Conservation (phyloP, 2,888 invertebrate genomes). For the Lumbricus terrestris region DNA sequence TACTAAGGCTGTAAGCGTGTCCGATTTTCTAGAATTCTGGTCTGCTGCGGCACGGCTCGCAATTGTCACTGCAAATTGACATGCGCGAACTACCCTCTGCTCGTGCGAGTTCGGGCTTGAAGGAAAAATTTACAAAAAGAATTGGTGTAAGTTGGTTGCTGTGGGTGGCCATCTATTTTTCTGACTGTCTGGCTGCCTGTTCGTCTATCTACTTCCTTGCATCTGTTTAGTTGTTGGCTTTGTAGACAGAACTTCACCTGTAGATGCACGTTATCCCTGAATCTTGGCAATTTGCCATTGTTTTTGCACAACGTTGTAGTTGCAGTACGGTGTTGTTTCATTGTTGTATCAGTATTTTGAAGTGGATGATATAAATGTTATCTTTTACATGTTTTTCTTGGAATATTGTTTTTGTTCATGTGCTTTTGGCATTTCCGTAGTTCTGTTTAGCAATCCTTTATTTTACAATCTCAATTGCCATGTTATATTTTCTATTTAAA, state of each 20-base stretch:
- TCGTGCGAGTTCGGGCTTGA: neutral
- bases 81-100: constrained; percentile 22
- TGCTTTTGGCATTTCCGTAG: neutral
- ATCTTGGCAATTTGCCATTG: neutral
- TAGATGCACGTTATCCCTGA: neutral
- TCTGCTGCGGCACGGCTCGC: constrained; percentile 22
- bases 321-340: neutral
- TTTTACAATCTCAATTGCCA: neutral
- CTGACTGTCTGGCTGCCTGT: neutral
- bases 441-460: neutral
- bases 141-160: constrained; percentile 22
- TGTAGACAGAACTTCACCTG: neutral
- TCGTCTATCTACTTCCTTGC: neutral
- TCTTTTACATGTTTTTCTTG: neutral
- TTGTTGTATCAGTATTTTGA: neutral
- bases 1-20: constrained; percentile 11
- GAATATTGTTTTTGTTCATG: neutral
- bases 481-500: neutral
- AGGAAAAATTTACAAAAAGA: constrained; percentile 21
- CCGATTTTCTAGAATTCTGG: constrained; percentile 13
- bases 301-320: neutral
- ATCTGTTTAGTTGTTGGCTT: neutral
- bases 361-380: neutral
- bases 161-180: neutral
- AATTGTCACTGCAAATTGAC: constrained; percentile 25